phyloP scores from a whole-genome alignment of 2,888 invertebrate genomes.

The Synergus gifuensis region DNA sequence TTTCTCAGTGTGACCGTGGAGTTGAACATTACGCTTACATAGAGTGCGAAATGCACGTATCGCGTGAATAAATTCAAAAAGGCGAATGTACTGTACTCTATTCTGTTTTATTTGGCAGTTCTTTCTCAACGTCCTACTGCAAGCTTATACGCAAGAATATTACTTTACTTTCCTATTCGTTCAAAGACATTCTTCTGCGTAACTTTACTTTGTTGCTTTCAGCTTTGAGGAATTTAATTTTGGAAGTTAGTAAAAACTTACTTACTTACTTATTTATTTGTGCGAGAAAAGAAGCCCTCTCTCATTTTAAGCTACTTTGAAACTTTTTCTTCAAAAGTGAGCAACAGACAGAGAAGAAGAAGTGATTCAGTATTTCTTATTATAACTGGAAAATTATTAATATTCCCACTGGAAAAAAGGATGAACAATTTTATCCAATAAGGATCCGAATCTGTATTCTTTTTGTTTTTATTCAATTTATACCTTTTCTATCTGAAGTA shows the following conservation, averaged over 20 bases:
- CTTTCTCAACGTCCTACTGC: not conserved
- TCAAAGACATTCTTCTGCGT: conserved; percentile 18
- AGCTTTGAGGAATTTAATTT: conserved; percentile 28
- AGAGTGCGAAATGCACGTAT: conserved; percentile 22
- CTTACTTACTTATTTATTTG: conserved; percentile 8
- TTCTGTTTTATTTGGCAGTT: conserved; percentile 27
- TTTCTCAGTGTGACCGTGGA: not conserved
- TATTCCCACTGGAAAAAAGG: not conserved
- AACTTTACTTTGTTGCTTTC: conserved; percentile 15
- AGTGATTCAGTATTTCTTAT: conserved; percentile 14
- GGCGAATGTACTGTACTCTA: not conserved
- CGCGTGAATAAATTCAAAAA: conserved; percentile 25
- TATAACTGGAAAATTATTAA: conserved; percentile 12
- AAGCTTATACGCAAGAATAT: conserved; percentile 10
- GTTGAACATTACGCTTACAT: conserved; percentile 7
- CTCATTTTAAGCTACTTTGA: conserved; percentile 16
- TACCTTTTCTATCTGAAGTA: not conserved
- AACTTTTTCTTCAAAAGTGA: not conserved
- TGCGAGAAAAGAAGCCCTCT: conserved; percentile 8
- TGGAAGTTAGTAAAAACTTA: conserved; percentile 22
- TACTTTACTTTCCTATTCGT: conserved; percentile 19
- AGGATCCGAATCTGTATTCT: not conserved
- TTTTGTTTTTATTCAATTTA: not conserved
- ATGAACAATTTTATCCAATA: not conserved
- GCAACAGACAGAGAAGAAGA: conserved; percentile 4